Base-by-base conservation (phyloP, 2,888 invertebrate species). In the Nomada lathburiana region DNA sequence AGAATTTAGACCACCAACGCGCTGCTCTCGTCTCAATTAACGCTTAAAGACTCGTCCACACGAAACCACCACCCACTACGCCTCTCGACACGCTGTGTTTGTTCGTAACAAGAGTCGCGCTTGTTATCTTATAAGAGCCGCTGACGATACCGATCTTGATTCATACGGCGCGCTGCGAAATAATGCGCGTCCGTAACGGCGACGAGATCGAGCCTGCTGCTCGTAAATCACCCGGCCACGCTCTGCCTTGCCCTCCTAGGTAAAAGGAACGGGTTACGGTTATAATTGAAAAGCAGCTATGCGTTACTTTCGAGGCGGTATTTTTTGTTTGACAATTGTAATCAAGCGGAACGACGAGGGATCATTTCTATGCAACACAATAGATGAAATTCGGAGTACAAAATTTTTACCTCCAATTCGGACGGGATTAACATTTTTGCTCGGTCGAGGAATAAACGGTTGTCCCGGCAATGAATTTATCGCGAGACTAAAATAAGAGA, bases 1-100 rank as follows among this genome's bases (percentile, higher is more conserved):
- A 87, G 89, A 91, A 91, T 90, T 91, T 89, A 89, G 89, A 91
- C 89, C 90, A 89, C 86, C 84, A 83, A 90, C 88, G 89, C 89
- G 86, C 85, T 80, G 79, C 87, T 85, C 85, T 85, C 87, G 85
- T 86, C 86, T 89, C 89, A 90, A 91, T 91, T 90, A 88, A 86
- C 85, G 84, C 76, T 88, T 89, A 77, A 89, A 88, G 88, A 85
- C 83, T 82, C 85, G 86, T 86, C 83, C 87, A 84, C 87, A 86
- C 85, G 84, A 81, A 80, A 88, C 79, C 78, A 82, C 88, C 88
- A 88, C 85, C 87, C 89, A 87, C 89, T 78, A 86, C 75, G 84
- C 59, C 76, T 76, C 74, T 75, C 82, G 77, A 71, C 79, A 82
- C 74, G 84, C 73, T 62, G 82, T 80, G 79, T 88, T 88, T 82